These are phyloP conservation scores for Zaprionus ornatus DNA, from an alignment of 1,140 invertebrate species.

Conservation along the genomic window DNA sequence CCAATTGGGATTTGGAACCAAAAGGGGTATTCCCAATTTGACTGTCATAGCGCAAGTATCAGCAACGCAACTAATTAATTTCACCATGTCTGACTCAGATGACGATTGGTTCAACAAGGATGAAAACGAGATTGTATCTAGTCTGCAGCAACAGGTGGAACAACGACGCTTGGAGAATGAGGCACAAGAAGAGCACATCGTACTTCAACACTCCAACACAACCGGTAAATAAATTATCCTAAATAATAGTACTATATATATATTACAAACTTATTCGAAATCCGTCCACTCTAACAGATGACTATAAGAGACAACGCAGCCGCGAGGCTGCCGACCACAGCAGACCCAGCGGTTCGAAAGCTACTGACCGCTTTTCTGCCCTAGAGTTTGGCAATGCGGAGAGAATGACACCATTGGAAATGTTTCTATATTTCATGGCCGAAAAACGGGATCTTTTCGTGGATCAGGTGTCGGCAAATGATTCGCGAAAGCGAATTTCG, in stretches of 20 bases:
- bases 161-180: conserved; percentile 19
- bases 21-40: conserved; percentile 6
- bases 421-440: conserved; percentile 70
- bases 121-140: conserved; percentile 60
- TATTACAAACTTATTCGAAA: background rate
- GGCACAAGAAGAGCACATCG: conserved; percentile 36
- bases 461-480: conserved; percentile 53
- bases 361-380: conserved; percentile 33
- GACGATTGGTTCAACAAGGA: conserved; percentile 80
- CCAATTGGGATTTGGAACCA: background rate
- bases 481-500: conserved; percentile 57
- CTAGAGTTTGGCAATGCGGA: conserved; percentile 41
- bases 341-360: background rate
- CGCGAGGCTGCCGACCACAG: background rate
- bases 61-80: background rate
- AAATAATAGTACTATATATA: background rate
- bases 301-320: conserved; percentile 20
- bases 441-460: conserved; percentile 68
- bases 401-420: conserved; percentile 58
- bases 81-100: conserved; percentile 58
- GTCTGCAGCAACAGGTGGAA: conserved; percentile 45
- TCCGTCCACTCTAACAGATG: conserved; percentile 1
- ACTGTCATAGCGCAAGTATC: background rate
- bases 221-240: conserved; percentile 22
- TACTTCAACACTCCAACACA: background rate